These are phyloP conservation scores for Listronotus oregonensis DNA, from an alignment of 1,140 invertebrate genomes.

Conservation along the genomic window DNA sequence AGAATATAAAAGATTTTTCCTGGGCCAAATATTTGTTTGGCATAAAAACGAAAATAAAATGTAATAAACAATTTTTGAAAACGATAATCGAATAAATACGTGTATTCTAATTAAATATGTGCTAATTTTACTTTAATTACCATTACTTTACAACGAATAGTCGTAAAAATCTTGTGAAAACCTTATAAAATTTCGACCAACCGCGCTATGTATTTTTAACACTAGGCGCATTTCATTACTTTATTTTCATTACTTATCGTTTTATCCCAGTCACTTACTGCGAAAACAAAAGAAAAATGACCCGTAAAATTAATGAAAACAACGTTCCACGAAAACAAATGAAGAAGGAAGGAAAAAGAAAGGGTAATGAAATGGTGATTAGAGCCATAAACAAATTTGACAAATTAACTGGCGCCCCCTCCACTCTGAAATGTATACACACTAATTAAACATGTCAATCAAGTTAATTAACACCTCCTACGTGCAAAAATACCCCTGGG, in stretches of 20 bases:
- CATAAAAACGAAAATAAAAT: too few species aligned
- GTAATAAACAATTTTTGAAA: too few species aligned
- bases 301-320: slow-evolving; percentile 10
- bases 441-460: slow-evolving; percentile 47
- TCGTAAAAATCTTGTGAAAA: too few species aligned
- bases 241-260: background rate
- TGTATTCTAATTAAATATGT: too few species aligned
- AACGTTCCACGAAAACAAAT: slow-evolving; percentile 24
- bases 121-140: too few species aligned
- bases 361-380: slow-evolving; percentile 33
- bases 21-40: background rate
- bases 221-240: slow-evolving; percentile 1
- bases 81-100: too few species aligned
- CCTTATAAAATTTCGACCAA: too few species aligned
- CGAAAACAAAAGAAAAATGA: slow-evolving; percentile 14
- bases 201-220: background rate
- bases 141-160: too few species aligned
- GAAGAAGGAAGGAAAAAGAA: slow-evolving; percentile 30
- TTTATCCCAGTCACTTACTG: too few species aligned
- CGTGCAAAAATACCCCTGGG: slow-evolving; percentile 12
- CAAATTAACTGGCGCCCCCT: slow-evolving; percentile 44
- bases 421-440: slow-evolving; percentile 40
- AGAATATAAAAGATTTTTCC: slow-evolving; percentile 2
- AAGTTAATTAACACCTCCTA: slow-evolving; percentile 35
- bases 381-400: slow-evolving; percentile 39